Evolutionary conservation across 2,797 vertebrate genomes (phyloP), one percentile per base, ranked within the genome.

Genomic region (Dallia pectoralis): DNA sequence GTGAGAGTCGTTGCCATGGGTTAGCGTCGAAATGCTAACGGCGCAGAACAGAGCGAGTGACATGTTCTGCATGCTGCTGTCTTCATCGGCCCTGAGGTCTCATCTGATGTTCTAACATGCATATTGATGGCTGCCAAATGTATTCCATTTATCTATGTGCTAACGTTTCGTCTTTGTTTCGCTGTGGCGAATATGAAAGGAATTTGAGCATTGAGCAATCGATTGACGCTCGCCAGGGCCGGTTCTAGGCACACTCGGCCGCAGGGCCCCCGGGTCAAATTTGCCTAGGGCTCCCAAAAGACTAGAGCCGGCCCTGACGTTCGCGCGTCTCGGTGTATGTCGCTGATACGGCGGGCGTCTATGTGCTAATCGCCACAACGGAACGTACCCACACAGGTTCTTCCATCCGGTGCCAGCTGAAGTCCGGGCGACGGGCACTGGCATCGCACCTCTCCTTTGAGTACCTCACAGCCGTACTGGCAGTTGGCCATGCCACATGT

Each of bases 401-500:
- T 94, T 81, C 96, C 92, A 64, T 99, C 97, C 0, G 95, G 91
- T 73, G 95, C 97, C 36, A 99, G 93, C 89, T 96, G 96, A 62
- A 99, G 91, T 22, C 98, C 97, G 0, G 97, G 96, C 1, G 97
- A 96, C 1, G 98, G 98, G 81, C 98, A 99, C 79, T 95, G 96
- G 86, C 98, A 99, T 67, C 91, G 95, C 11, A 97, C 91, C 65
- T 98, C 95, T 68, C 97, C 98, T 87, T 98, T 99, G 85, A 95
- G 86, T 4, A 98, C 90, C 12, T 98, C 96, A 51, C 98, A 99
- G 85, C 97, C 98, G 4, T 99, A 98, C 88, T 99, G 98, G 81
- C 98, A 99, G 90, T 99, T 98, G 47, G 97, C 97, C 97, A 97
- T 95, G 7, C 94, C 94, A 81, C 98, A 99, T 0, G 95, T 94